phyloP scores from a whole-genome alignment of 2,888 invertebrate species.

The Pristionchus entomophagus region DNA sequence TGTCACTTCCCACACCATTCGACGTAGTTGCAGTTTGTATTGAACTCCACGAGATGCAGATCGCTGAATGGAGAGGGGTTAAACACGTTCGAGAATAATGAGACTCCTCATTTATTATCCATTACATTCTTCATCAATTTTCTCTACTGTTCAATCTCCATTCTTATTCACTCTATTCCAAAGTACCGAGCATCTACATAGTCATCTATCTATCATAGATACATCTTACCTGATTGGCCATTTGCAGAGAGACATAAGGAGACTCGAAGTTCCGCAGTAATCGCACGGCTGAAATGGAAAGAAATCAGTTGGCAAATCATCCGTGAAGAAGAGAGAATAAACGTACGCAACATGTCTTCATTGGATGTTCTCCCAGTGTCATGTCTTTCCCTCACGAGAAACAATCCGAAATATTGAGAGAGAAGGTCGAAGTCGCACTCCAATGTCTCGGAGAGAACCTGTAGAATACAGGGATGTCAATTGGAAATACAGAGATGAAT shows the following conservation, averaged over 20 bases:
- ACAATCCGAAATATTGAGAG: slow-evolving; percentile 87
- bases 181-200: too few relatives aligned
- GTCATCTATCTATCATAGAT: background rate
- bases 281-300: slow-evolving; percentile 83
- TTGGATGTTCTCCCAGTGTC: background rate
- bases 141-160: too few relatives aligned
- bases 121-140: too few relatives aligned
- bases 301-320: background rate
- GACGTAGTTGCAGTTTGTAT: slow-evolving; percentile 51
- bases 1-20: slow-evolving; percentile 57
- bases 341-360: slow-evolving; percentile 49
- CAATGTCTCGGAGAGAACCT: slow-evolving; percentile 54
- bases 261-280: slow-evolving; percentile 97
- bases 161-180: too few relatives aligned
- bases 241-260: slow-evolving; percentile 88
- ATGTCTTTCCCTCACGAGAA: slow-evolving; percentile 79
- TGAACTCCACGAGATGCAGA: slow-evolving; percentile 58
- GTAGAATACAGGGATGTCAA: too few relatives aligned
- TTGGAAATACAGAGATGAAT: too few relatives aligned
- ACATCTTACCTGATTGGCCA: slow-evolving; percentile 60
- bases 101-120: too few relatives aligned
- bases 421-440: slow-evolving; percentile 55
- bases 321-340: background rate
- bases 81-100: background rate
- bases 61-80: slow-evolving; percentile 3